Percentiles rank a stretch among this genome's conserved stretches.
Evolutionary conservation across 2,888 invertebrate species (phyloP).

Genomic region (Caenorhabditis plicata): DNA sequence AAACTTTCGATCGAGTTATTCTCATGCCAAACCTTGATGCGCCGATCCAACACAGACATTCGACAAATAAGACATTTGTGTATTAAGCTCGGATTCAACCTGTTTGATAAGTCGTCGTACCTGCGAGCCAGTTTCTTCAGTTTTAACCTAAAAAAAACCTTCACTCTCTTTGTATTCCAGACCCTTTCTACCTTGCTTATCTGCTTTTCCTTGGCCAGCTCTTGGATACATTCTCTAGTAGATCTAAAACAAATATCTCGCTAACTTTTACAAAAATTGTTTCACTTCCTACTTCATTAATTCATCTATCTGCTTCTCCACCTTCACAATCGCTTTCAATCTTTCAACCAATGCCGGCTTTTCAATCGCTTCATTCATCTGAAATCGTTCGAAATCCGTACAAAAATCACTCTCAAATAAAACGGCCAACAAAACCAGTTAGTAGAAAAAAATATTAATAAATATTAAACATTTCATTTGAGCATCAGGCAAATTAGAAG

Average conservation of each 20-base stretch:
- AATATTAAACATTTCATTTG: background rate
- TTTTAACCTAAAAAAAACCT: slow-evolving; percentile 28
- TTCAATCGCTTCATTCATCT: background rate
- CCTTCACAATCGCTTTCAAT: slow-evolving; percentile 23
- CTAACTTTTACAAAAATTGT: no score
- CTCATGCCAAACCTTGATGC: slow-evolving; percentile 26
- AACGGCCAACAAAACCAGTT: background rate
- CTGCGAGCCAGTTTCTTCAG: slow-evolving; percentile 39
- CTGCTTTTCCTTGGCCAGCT: slow-evolving; percentile 48
- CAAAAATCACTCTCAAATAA: background rate
- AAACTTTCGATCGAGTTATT: background rate
- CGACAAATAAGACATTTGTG: slow-evolving; percentile 45
- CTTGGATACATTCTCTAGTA: slow-evolving; percentile 26
- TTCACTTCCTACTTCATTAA: slow-evolving; percentile 34
- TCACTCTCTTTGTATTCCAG: background rate
- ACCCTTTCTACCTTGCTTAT: slow-evolving; percentile 29
- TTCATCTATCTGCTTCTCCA: slow-evolving; percentile 39
- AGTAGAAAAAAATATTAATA: no score
- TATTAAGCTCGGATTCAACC: slow-evolving; percentile 32
- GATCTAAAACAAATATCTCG: slow-evolving; percentile 7
- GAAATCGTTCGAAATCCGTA: background rate
- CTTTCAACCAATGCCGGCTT: slow-evolving; percentile 16
- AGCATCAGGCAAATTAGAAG: background rate
- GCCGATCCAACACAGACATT: slow-evolving; percentile 50
- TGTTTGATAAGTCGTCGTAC: slow-evolving; percentile 34